Percentiles rank a stretch among this genome's conserved stretches.
phyloP scores from a whole-genome alignment of 2,113 vertebrate species.

The Globicephala melas region DNA sequence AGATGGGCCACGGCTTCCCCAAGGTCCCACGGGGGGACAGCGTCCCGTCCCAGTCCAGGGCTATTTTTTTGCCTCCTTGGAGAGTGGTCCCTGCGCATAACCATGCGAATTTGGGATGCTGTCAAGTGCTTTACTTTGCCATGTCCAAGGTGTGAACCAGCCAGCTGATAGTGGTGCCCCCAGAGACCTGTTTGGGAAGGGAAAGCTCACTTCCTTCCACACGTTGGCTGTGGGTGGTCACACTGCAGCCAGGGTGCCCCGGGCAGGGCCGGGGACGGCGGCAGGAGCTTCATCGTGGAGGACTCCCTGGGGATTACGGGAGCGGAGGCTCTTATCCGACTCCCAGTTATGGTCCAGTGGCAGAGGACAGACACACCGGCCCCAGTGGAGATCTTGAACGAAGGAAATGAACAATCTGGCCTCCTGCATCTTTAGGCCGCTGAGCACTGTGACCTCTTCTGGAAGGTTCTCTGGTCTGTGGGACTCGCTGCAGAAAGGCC shows the following conservation, averaged over 20 bases:
- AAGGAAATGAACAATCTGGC: background rate
- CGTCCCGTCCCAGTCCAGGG: no score
- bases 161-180: rapidly evolving
- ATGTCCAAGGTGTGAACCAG: background rate
- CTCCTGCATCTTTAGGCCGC: background rate
- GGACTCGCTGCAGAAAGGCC: background rate
- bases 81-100: background rate
- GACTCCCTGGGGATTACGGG: background rate
- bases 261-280: background rate
- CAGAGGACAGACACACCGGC: background rate
- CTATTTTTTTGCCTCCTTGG: background rate
- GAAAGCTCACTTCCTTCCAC: background rate
- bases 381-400: background rate
- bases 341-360: background rate
- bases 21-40: background rate
- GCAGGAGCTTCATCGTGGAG: background rate
- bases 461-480: background rate
- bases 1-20: background rate
- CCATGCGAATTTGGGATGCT: background rate
- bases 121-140: background rate
- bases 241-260: no score
- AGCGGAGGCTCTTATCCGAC: background rate
- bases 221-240: rapidly evolving
- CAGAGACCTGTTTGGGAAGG: background rate
- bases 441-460: no score